Conservation (phyloP, 2,113 vertebrate species). For the Festucalex cinctus region DNA sequence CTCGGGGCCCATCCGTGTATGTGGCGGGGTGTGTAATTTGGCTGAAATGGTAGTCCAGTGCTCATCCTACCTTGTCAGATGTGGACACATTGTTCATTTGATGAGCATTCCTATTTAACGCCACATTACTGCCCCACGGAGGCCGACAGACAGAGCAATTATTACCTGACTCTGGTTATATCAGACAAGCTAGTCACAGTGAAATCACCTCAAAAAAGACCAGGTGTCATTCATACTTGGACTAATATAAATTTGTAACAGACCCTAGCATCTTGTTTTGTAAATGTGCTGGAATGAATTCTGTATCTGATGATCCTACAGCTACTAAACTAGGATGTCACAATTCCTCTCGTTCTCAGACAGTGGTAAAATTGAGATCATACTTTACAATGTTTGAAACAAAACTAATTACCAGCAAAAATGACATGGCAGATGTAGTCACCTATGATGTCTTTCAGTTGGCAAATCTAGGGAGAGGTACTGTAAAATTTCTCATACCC, state of each 20-base stretch:
- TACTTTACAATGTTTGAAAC: too few species aligned
- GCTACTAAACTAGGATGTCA: too few species aligned
- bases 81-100: constrained; percentile 67
- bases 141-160: constrained; percentile 50
- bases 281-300: background rate
- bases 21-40: constrained; percentile 46
- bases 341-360: too few species aligned
- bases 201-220: constrained; percentile 37
- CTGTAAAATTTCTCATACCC: too few species aligned
- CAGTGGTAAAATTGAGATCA: too few species aligned
- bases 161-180: constrained; percentile 53
- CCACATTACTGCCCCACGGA: constrained; percentile 61
- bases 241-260: constrained; percentile 36
- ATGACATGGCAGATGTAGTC: too few species aligned
- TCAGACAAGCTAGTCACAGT: constrained; percentile 34
- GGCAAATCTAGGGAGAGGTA: too few species aligned
- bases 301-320: too few species aligned
- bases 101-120: constrained; percentile 67
- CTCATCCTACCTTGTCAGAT: constrained; percentile 64
- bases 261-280: constrained; percentile 20
- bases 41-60: constrained; percentile 52
- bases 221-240: constrained; percentile 36
- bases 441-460: too few species aligned
- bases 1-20: background rate
- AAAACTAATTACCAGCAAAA: too few species aligned